Evolutionary conservation across 37 sponge, comb jelly and placozoan species (phyloP).

Genomic region (Amphimedon queenslandica): DNA sequence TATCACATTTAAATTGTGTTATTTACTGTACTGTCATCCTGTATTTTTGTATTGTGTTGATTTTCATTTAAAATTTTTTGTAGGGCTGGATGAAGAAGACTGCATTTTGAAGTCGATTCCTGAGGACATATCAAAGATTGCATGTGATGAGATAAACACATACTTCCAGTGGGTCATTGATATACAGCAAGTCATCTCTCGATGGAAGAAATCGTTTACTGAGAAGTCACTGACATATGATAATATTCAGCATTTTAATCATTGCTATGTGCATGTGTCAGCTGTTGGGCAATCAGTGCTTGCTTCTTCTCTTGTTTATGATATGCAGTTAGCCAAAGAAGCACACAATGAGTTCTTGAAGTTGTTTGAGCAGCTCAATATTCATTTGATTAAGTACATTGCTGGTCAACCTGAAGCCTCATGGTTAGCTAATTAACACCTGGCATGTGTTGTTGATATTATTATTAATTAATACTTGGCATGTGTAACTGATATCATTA

Average conservation of each 20-base stretch:
- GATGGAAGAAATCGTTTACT: constrained; percentile 1
- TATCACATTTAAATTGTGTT: too few species aligned
- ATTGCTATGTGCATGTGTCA: background rate
- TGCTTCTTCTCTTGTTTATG: constrained; percentile 11
- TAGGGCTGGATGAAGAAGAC: background rate
- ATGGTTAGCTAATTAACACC: constrained; percentile 13
- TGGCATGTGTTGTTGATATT: too few species aligned
- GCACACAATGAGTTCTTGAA: constrained; percentile 1
- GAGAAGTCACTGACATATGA: constrained; percentile 7
- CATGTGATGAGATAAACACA: constrained; percentile 6
- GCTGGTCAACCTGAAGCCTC: constrained; percentile 23
- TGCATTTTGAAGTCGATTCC: constrained; percentile 7
- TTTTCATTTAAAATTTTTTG: too few species aligned
- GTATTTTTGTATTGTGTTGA: too few species aligned
- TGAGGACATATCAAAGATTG: constrained; percentile 4
- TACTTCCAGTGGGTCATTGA: constrained; percentile 22
- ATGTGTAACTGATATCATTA: too few species aligned
- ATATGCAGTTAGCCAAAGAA: constrained; percentile 11
- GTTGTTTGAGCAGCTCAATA: constrained; percentile 26
- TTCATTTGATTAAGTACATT: constrained; percentile 28
- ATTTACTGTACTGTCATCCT: too few species aligned
- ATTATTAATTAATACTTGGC: too few species aligned
- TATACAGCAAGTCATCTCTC: background rate
- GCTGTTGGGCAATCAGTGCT: background rate
- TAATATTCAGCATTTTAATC: background rate